Conservation (phyloP, 37 sponge, comb jelly and placozoan genomes). For the Beroe ovata region DNA sequence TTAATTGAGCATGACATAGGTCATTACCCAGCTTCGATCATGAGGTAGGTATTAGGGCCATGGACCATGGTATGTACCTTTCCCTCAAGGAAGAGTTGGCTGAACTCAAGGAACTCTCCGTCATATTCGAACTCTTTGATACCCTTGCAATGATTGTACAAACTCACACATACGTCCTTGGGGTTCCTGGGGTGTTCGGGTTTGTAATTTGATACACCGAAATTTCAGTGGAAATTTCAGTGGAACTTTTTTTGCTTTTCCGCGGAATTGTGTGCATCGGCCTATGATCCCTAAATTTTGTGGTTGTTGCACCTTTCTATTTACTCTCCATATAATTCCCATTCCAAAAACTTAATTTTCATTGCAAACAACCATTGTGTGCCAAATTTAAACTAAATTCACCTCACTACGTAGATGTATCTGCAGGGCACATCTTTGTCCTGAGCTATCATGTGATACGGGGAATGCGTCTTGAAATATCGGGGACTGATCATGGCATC, state of each 20-base stretch:
- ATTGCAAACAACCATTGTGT: background rate
- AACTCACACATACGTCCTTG: conserved; percentile 57
- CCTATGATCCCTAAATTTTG: no score
- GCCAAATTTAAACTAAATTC: background rate
- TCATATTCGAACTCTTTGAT: conserved; percentile 16
- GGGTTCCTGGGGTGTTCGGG: conserved; percentile 59
- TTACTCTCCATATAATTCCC: no score
- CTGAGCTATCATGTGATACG: conserved; percentile 21
- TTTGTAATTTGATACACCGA: no score
- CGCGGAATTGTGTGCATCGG: no score
- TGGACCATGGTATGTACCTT: background rate
- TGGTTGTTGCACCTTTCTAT: no score
- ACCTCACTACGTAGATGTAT: conserved; percentile 56
- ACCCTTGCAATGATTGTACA: conserved; percentile 49
- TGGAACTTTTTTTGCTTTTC: no score
- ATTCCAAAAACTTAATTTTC: background rate
- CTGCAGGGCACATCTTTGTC: background rate
- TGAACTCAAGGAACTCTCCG: conserved; percentile 24
- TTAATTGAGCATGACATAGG: no score
- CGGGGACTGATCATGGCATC: conserved; percentile 40
- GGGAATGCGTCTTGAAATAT: conserved; percentile 27
- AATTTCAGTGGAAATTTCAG: no score
- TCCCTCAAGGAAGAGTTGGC: conserved; percentile 29
- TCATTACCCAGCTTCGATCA: no score
- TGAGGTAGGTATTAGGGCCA: no score